These are phyloP conservation scores for Melanerpes formicivorus DNA, from an alignment of 2,113 vertebrate species.

Conservation along the genomic window DNA sequence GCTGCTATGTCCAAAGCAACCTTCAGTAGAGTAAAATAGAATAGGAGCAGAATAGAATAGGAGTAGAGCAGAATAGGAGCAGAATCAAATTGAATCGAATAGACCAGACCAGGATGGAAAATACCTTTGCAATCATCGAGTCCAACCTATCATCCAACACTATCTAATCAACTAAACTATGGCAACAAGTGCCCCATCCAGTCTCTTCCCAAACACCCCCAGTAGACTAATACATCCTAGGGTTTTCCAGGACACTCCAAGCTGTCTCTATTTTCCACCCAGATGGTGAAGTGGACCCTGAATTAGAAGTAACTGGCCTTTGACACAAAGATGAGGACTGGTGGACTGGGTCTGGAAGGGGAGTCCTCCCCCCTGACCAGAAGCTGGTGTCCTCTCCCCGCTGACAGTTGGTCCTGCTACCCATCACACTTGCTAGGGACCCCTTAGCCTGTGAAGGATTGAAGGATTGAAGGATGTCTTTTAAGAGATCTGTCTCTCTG, in stretches of 20 bases:
- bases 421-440: not conserved
- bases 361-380: not conserved
- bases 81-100: no score
- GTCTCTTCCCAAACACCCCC: not conserved
- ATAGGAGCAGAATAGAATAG: no score
- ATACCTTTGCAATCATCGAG: no score
- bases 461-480: not conserved
- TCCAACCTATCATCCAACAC: no score
- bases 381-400: not conserved
- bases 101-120: no score
- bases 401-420: not conserved
- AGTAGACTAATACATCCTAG: not conserved
- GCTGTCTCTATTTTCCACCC: not conserved
- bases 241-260: rapidly evolving
- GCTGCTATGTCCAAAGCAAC: not conserved
- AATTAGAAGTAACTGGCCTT: not conserved
- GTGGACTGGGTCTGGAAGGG: not conserved
- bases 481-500: not conserved
- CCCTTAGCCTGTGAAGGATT: rapidly evolving
- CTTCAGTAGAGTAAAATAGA: no score
- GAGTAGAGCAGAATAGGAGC: no score
- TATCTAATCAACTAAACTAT: no score
- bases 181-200: no score
- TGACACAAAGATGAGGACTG: not conserved
- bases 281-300: not conserved